A percentile compares a stretch with the other conserved stretches of the same genome.
Evolutionary conservation across 2,113 vertebrate genomes (phyloP).

Genomic region (Prunella himalayana): DNA sequence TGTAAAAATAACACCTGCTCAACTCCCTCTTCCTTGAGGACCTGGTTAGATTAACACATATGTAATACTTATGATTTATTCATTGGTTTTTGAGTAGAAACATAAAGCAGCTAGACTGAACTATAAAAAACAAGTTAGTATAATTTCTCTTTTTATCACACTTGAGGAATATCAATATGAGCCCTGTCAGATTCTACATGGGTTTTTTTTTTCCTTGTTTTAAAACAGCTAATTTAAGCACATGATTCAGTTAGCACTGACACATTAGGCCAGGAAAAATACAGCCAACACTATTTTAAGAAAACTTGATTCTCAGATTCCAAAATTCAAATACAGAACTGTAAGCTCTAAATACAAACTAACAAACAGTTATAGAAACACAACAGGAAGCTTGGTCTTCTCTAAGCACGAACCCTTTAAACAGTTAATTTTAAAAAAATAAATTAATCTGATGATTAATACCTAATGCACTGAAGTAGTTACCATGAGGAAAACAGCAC

Average conservation of each 20-base stretch:
- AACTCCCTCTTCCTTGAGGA: constrained; percentile 27
- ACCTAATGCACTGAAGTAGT: neutral
- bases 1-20: constrained; percentile 58
- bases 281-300: neutral
- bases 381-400: neutral
- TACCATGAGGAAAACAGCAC: neutral
- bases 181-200: neutral
- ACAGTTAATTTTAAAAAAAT: neutral
- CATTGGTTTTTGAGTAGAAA: constrained; percentile 18
- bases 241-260: neutral
- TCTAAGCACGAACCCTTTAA: neutral
- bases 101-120: constrained; percentile 31
- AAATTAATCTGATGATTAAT: neutral
- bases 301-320: neutral
- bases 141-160: neutral
- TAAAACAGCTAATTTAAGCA: constrained; percentile 17
- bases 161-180: neutral
- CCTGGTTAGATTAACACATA: constrained; percentile 39
- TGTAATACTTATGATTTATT: constrained; percentile 49
- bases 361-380: neutral
- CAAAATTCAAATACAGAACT: neutral
- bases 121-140: constrained; percentile 35
- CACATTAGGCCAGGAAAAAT: neutral
- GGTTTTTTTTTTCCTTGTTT: neutral
- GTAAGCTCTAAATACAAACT: neutral